phyloP scores from a whole-genome alignment of 2,888 invertebrate genomes.

The Lasioglossum pauxillum region DNA sequence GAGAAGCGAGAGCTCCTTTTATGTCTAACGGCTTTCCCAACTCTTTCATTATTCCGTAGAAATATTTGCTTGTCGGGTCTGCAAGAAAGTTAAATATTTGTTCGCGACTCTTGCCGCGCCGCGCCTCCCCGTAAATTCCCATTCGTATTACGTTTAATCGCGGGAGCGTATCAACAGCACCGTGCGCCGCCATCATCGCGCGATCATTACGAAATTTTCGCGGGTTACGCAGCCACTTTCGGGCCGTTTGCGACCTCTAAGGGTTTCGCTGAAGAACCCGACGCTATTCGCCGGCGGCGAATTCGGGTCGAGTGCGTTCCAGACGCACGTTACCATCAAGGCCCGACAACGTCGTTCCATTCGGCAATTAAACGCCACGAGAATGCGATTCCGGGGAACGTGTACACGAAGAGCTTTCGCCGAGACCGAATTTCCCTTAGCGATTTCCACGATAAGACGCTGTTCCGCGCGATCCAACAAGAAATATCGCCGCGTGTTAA shows the following conservation, averaged over 20 bases:
- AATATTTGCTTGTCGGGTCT: neutral
- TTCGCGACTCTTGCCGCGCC: neutral
- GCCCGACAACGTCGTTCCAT: conserved; percentile 28
- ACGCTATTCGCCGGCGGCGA: neutral
- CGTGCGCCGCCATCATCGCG: neutral
- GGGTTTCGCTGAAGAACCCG: neutral
- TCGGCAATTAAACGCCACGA: conserved; percentile 45
- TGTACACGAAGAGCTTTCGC: neutral
- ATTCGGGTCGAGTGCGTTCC: conserved; percentile 11
- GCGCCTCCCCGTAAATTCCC: neutral
- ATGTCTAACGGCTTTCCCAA: neutral
- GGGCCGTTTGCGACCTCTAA: neutral
- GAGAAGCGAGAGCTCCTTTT: neutral
- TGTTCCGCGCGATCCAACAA: neutral
- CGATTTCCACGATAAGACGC: neutral
- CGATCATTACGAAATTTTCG: conserved; percentile 6
- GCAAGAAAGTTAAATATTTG: neutral
- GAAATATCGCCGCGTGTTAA: neutral
- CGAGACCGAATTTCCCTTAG: neutral
- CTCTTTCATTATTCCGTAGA: conserved; percentile 8
- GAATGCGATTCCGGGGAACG: conserved; percentile 33
- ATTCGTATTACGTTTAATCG: neutral
- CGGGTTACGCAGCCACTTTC: neutral
- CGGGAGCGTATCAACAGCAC: neutral
- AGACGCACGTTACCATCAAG: neutral